Percentiles rank a stretch among this genome's conserved stretches.
Evolutionary conservation across 1,140 invertebrate species (phyloP).

Genomic region (Acyrthosiphon pisum): DNA sequence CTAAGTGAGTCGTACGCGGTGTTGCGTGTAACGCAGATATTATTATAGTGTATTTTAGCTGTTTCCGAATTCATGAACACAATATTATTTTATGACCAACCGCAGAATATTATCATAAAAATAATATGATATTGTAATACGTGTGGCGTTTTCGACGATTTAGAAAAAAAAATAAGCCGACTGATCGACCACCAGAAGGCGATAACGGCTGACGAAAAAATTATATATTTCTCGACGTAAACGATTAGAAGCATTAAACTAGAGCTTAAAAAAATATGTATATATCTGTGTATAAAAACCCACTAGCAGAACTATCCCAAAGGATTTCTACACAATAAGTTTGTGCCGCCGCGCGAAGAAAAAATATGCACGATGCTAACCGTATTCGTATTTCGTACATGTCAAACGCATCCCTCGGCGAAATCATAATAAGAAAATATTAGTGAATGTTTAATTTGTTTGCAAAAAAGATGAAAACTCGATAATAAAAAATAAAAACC

Average conservation of each 20-base stretch:
- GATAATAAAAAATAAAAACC: neutral
- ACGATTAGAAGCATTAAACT: neutral
- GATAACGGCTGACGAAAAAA: neutral
- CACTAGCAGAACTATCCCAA: neutral
- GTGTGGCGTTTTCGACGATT: neutral
- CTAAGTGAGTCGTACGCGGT: neutral
- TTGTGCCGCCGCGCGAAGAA: neutral
- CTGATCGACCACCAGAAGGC: neutral
- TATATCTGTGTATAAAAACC: neutral
- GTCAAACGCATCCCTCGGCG: neutral
- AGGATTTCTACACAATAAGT: neutral
- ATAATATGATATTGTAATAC: neutral
- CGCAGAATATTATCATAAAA: neutral
- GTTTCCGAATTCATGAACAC: neutral
- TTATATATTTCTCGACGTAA: neutral
- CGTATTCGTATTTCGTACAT: neutral
- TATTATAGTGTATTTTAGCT: neutral
- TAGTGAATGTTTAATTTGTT: neutral
- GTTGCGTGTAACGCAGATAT: neutral
- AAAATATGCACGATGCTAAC: neutral
- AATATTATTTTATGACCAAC: neutral
- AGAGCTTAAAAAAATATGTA: neutral
- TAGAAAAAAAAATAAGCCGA: neutral
- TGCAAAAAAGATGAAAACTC: neutral
- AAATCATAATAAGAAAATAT: constrained; percentile 2